phyloP scores from a whole-genome alignment of 2,797 vertebrate genomes.

The Margarornis squamiger region DNA sequence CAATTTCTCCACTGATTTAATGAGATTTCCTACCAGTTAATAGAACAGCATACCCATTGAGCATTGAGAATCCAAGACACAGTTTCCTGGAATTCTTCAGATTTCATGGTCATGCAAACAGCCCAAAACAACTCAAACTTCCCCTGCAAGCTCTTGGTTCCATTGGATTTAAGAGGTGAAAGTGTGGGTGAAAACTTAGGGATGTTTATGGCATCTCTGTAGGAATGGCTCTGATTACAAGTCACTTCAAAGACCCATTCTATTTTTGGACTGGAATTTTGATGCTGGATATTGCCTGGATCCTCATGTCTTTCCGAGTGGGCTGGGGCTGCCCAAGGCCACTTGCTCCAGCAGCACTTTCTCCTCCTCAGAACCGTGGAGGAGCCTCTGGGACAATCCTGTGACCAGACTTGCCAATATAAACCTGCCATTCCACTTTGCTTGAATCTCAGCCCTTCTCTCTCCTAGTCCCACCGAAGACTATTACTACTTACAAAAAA shows the following conservation, averaged over 20 bases:
- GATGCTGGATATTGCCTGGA: neutral
- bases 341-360: neutral
- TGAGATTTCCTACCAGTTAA: neutral
- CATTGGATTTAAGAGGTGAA: neutral
- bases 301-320: neutral
- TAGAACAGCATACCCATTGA: neutral
- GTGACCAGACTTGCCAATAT: neutral
- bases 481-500: neutral
- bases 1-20: rapidly evolving
- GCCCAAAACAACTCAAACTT: neutral
- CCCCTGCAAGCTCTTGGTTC: neutral
- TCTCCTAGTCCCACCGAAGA: neutral
- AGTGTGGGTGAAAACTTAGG: neutral
- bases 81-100: neutral
- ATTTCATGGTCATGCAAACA: neutral
- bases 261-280: neutral
- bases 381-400: neutral
- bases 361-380: neutral
- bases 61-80: neutral
- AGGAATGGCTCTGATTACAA: neutral
- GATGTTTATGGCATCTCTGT: neutral
- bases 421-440: neutral
- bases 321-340: neutral
- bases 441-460: neutral
- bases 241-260: neutral